These are phyloP conservation scores for Leucophenga montana DNA, from an alignment of 2,888 invertebrate genomes.

Conservation along the genomic window DNA sequence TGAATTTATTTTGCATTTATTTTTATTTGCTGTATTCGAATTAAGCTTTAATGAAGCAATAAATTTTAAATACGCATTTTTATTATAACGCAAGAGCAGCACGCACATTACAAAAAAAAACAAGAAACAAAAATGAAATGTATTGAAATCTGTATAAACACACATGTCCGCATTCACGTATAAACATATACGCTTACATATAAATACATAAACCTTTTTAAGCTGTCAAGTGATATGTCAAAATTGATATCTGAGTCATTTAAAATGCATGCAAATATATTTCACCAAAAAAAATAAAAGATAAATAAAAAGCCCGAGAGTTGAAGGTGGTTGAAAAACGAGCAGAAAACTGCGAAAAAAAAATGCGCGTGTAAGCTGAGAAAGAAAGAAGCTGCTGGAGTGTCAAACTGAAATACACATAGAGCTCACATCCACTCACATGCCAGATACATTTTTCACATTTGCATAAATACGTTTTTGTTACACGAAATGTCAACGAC, in stretches of 20 bases:
- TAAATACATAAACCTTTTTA: constrained; percentile 68
- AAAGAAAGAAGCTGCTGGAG: background rate
- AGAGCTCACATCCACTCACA: no score
- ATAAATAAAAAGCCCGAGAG: background rate
- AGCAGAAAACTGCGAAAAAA: constrained; percentile 13
- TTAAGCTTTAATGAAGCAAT: constrained; percentile 66
- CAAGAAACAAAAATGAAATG: background rate
- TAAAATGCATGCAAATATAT: constrained; percentile 65
- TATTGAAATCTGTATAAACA: background rate
- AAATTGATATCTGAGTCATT: constrained; percentile 68
- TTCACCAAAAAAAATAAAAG: constrained; percentile 43
- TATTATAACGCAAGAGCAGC: constrained; percentile 45
- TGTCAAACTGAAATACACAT: constrained; percentile 37
- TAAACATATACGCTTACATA: constrained; percentile 50
- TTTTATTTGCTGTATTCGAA: constrained; percentile 37
- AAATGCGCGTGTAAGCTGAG: constrained; percentile 10
- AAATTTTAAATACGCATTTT: constrained; percentile 61
- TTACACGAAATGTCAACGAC: constrained; percentile 64
- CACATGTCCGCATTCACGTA: background rate
- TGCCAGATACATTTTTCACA: constrained; percentile 28
- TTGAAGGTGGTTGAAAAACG: no score
- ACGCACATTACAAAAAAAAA: constrained; percentile 12
- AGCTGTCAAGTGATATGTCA: constrained; percentile 68
- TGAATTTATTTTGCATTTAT: constrained; percentile 10
- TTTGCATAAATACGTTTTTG: constrained; percentile 65